Percentiles rank a stretch among this genome's conserved stretches.
phyloP scores from a whole-genome alignment of 2,797 vertebrate genomes.

The Bucorvus abyssinicus region DNA sequence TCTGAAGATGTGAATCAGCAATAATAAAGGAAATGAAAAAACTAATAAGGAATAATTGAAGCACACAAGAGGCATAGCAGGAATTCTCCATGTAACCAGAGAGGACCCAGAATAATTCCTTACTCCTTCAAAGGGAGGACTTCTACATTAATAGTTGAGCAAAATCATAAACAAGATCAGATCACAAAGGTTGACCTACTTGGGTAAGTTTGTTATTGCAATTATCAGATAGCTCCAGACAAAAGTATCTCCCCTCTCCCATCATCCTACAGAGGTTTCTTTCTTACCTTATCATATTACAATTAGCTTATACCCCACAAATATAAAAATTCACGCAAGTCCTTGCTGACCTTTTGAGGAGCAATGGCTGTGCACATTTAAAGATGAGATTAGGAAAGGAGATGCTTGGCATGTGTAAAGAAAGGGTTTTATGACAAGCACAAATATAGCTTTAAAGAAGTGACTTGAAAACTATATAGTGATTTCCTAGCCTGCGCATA shows the following conservation, averaged over 20 bases:
- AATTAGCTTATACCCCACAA: background rate
- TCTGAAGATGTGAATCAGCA: background rate
- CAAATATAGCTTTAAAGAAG: background rate
- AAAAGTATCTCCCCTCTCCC: background rate
- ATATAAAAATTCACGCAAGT: background rate
- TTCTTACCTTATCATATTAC: background rate
- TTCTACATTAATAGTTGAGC: background rate
- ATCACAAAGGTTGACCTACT: background rate
- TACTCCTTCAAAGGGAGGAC: background rate
- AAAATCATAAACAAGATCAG: background rate
- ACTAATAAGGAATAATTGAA: background rate
- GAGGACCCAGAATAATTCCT: background rate
- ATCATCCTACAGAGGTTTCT: background rate
- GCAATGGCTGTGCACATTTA: background rate
- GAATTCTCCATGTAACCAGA: background rate
- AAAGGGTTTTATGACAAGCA: background rate
- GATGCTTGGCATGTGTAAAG: background rate
- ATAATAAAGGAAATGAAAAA: background rate
- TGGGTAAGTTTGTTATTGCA: background rate
- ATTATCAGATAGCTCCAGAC: background rate
- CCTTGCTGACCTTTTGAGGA: background rate
- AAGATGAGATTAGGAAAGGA: background rate
- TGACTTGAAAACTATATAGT: background rate
- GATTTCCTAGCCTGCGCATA: background rate
- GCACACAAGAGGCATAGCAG: background rate